Base-by-base conservation (phyloP, 1,140 invertebrate species). In the Drosophila quadrilineata region DNA sequence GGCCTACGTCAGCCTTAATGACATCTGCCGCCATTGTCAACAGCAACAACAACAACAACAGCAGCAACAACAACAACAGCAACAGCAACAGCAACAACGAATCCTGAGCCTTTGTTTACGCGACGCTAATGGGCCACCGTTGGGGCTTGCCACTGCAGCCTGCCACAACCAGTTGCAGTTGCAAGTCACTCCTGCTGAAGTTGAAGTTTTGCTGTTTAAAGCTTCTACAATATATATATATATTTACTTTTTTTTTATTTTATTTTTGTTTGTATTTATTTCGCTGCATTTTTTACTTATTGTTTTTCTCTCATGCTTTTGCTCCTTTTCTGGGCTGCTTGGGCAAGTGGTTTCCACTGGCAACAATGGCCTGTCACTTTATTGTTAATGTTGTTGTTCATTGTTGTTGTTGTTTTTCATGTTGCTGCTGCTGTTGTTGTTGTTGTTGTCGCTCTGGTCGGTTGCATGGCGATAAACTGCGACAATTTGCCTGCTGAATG, bases 401-500 rank as follows among this genome's bases (percentile, higher is more conserved):
- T 33, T 50, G 17, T 24, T 58, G 35, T 62, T 35, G 29, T 43
- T 59, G 38, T 33, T 59, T n/a, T 52, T 71, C 33, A 26, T 38
- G 21, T 54, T 50, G 14, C 19, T 57, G 38, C 57, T 40, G 41
- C 24, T 38, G 49, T 33, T 50, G 17, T 24, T 58, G 35, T 62
- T 35, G 29, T 43, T 59, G 38, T 33, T 59, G 26, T 43, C 21
- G 48, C 26, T 31, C 48, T 35, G 77, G 74, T 70, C 26, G 40
- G 66, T 66, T 84, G 71, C 80, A 50, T 70, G 59, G 54, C 76
- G 79, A 85, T 85, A 85, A 85, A 79, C 79, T 85, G 79, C 79
- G 79, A 85, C 79, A 85, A 85, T 85, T 85, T 85, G 74, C 79
- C 74, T 62, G 66, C 36, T 72, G 71, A 85, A 79, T 75, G 74